A percentile compares a stretch with the other conserved stretches of the same genome.
phyloP scores from a whole-genome alignment of 1,140 invertebrate species.

The Micrasema minimum region DNA sequence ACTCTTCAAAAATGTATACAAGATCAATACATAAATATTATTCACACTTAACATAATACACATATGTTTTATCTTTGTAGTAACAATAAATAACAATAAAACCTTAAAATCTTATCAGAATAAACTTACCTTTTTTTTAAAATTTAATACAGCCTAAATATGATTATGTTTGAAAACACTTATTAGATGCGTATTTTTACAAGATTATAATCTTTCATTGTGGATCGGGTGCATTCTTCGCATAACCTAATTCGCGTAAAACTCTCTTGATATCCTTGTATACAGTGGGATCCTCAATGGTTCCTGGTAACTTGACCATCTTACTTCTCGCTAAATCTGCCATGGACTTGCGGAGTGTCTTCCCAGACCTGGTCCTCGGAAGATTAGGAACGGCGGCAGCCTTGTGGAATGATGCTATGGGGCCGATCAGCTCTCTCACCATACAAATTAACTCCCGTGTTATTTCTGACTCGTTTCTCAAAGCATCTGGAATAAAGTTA shows the following conservation, averaged over 20 bases:
- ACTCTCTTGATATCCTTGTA: conserved; percentile 80
- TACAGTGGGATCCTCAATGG: conserved; percentile 88
- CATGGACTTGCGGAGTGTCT: conserved; percentile 88
- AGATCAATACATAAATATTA: too few species aligned
- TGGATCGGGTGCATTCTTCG: conserved; percentile 76
- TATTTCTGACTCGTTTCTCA: conserved; percentile 70
- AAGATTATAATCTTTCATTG: too few species aligned
- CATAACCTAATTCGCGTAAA: conserved; percentile 80
- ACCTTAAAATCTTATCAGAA: too few species aligned
- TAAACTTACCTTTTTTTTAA: too few species aligned
- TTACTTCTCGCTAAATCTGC: conserved; percentile 84
- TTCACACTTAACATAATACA: too few species aligned
- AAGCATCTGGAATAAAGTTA: conserved; percentile 58
- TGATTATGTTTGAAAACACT: too few species aligned
- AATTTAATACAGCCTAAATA: too few species aligned
- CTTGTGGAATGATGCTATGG: conserved; percentile 87
- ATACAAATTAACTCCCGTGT: conserved; percentile 74
- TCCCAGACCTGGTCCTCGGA: conserved; percentile 83
- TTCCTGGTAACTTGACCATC: conserved; percentile 81
- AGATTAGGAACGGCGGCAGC: conserved; percentile 80
- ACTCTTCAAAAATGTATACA: too few species aligned
- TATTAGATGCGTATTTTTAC: too few species aligned
- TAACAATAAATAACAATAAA: too few species aligned
- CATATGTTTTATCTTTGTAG: too few species aligned
- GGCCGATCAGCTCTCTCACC: conserved; percentile 85